phyloP scores from a whole-genome alignment of 2,113 vertebrate genomes.

The Parotia lawesii region DNA sequence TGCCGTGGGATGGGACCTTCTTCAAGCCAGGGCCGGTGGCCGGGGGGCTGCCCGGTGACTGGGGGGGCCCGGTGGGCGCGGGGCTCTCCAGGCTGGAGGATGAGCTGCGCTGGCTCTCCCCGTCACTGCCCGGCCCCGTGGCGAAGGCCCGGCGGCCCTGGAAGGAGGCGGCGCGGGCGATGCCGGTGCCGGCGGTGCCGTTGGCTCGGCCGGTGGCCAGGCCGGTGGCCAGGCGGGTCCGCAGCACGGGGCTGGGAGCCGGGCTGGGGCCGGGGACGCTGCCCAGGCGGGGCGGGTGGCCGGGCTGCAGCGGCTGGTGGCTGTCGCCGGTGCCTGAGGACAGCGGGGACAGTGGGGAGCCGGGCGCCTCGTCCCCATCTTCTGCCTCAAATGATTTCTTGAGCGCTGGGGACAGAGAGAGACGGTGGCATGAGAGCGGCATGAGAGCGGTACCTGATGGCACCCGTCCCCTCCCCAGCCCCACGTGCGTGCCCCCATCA shows the following conservation, averaged over 20 bases:
- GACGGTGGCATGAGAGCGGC: not conserved
- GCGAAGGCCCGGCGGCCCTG: conserved; percentile 73
- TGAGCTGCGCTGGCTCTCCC: conserved; percentile 84
- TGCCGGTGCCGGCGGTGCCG: not conserved
- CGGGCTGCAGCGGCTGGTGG: not conserved
- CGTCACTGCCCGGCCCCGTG: conserved; percentile 74
- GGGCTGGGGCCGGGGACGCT: conserved; percentile 36
- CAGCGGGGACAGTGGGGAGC: conserved; percentile 58
- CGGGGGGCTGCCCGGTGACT: not conserved
- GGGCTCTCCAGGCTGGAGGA: conserved; percentile 83
- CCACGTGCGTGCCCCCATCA: not conserved
- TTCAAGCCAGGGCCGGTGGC: conserved; percentile 51
- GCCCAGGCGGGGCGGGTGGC: conserved; percentile 49
- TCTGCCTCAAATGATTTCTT: conserved; percentile 86
- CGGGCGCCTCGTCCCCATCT: conserved; percentile 69
- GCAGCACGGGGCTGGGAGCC: conserved; percentile 63
- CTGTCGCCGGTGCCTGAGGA: conserved; percentile 49
- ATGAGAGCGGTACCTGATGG: no score
- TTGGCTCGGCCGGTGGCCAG: conserved; percentile 60
- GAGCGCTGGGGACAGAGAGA: conserved; percentile 72
- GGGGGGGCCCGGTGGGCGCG: not conserved
- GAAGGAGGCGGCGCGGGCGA: conserved; percentile 74
- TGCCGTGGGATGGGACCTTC: conserved; percentile 77
- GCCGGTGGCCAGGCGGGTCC: conserved; percentile 63
- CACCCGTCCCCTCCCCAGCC: not conserved